These are phyloP conservation scores for Craseonycteris thonglongyai DNA, from an alignment of 2,113 vertebrate species.

Conservation along the genomic window DNA sequence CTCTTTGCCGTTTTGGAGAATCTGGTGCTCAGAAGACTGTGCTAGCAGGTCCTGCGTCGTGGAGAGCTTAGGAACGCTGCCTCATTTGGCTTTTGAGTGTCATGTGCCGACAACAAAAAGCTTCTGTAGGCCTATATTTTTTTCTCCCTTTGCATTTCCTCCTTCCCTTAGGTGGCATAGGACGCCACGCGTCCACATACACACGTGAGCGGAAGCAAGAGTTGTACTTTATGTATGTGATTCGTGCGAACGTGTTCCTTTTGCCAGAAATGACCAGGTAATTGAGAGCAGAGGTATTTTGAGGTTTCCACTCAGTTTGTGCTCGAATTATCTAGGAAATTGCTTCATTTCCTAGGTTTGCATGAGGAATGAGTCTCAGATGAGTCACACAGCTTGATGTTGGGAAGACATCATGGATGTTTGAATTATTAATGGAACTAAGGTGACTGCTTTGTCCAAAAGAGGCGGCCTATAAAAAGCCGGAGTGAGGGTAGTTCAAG, in stretches of 20 bases:
- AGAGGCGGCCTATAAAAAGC: not conserved
- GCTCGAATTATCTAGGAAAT: not conserved
- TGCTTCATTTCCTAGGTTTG: not conserved
- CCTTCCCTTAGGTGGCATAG: accelerated
- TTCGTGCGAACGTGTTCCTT: not conserved
- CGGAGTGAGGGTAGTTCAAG: not conserved
- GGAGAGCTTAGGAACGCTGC: not conserved
- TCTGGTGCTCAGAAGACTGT: not conserved
- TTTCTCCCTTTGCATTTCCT: not conserved
- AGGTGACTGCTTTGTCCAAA: not conserved
- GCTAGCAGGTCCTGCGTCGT: not conserved
- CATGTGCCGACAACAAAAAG: not conserved
- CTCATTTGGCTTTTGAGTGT: not conserved
- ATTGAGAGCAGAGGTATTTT: not conserved
- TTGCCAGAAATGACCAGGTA: not conserved
- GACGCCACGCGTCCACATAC: accelerated
- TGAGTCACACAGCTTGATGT: too few relatives aligned
- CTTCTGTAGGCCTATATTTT: not conserved
- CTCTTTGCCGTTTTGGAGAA: not conserved
- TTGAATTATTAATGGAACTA: not conserved
- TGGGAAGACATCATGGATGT: not conserved
- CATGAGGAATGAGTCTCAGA: not conserved
- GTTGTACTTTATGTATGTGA: not conserved
- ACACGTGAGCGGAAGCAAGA: not conserved
- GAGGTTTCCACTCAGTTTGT: not conserved